Conservation (phyloP, 2,113 vertebrate genomes). For the Microtus richardsoni region DNA sequence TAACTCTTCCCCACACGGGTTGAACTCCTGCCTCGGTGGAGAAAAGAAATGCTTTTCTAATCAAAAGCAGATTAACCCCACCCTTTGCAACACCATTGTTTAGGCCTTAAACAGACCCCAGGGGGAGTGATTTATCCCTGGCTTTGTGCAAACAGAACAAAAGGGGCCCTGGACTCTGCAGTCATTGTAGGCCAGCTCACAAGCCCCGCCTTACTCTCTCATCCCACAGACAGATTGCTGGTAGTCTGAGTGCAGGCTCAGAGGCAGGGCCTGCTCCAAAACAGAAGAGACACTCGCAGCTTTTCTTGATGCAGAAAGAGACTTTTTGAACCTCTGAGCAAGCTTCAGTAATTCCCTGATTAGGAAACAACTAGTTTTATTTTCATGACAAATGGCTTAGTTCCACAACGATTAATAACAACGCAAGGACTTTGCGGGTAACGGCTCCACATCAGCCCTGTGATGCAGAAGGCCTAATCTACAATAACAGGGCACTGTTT, state of each 20-base stretch:
- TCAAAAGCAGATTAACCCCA: conserved; percentile 80
- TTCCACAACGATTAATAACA: background rate
- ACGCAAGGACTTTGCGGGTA: background rate
- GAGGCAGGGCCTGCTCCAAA: conserved; percentile 47
- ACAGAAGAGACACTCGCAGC: conserved; percentile 26
- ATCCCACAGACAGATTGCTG: conserved; percentile 61
- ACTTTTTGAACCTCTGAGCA: background rate
- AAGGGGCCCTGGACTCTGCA: conserved; percentile 36
- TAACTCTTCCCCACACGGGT: background rate
- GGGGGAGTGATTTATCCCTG: conserved; percentile 54
- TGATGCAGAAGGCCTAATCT: background rate
- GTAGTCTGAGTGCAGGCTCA: conserved; percentile 51
- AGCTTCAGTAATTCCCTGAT: background rate
- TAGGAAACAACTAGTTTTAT: background rate
- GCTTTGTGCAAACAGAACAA: conserved; percentile 64
- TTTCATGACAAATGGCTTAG: background rate
- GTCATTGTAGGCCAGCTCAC: background rate
- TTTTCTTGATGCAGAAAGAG: conserved; percentile 55
- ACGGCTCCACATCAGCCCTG: background rate
- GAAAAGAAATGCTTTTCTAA: conserved; percentile 70
- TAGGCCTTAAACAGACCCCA: conserved; percentile 61
- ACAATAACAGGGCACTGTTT: background rate
- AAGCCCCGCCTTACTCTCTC: background rate
- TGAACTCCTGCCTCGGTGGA: background rate
- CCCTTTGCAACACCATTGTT: conserved; percentile 46